Percentiles rank a stretch among this genome's conserved stretches.
phyloP scores from a whole-genome alignment of 2,888 invertebrate species.

The Netelia inedita region DNA sequence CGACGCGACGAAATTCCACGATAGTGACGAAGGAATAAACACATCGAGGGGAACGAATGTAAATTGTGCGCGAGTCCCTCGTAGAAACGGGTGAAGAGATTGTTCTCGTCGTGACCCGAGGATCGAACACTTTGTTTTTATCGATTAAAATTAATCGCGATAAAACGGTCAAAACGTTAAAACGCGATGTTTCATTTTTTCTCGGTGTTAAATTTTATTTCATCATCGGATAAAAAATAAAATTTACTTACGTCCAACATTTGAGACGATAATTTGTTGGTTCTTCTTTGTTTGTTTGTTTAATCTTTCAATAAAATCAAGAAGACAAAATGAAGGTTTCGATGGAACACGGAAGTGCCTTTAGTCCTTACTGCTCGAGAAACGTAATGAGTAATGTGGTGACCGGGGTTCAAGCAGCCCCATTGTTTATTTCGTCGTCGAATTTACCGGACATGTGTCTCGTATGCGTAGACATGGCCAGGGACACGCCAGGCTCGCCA shows the following conservation, averaged over 20 bases:
- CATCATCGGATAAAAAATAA: no score
- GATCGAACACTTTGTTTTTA: no score
- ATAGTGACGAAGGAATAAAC: conserved; percentile 40
- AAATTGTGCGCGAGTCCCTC: no score
- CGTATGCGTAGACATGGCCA: conserved; percentile 85
- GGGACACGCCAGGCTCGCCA: conserved; percentile 85
- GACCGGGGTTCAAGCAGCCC: conserved; percentile 17
- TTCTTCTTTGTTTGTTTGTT: neutral
- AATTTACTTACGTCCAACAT: no score
- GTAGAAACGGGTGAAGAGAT: no score
- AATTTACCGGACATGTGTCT: conserved; percentile 75
- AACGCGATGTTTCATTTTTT: no score
- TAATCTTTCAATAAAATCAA: neutral
- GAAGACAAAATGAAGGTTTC: conserved; percentile 72
- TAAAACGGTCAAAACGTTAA: no score
- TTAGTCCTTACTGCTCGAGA: conserved; percentile 72
- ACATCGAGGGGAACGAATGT: conserved; percentile 17
- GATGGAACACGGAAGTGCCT: conserved; percentile 73
- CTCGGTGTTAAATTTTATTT: no score
- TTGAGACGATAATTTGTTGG: no score
- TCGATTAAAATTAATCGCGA: no score
- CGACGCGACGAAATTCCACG: conserved; percentile 46
- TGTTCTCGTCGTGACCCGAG: no score
- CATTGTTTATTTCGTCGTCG: conserved; percentile 54
- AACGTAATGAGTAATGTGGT: conserved; percentile 38